A percentile compares a stretch with the other conserved stretches of the same genome.
Evolutionary conservation across 2,113 vertebrate species (phyloP).

Genomic region (Oncorhynchus gorbuscha): DNA sequence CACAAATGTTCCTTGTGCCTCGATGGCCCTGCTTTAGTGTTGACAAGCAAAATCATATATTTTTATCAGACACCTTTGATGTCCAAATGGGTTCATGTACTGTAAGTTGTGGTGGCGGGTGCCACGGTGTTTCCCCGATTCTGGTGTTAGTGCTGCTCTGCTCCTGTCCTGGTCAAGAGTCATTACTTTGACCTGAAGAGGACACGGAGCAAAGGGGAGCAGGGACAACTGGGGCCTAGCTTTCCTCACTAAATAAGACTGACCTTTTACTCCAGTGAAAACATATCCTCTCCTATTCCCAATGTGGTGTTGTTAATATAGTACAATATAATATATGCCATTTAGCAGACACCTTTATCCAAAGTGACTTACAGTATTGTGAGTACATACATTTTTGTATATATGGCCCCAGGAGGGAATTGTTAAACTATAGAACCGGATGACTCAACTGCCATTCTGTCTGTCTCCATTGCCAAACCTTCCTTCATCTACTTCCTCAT

Average conservation of each 20-base stretch:
- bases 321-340: too few species aligned
- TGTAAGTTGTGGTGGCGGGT: conserved; percentile 32
- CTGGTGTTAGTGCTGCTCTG: not conserved
- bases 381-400: too few species aligned
- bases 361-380: too few species aligned
- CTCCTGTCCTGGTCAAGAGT: not conserved
- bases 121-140: conserved; percentile 25
- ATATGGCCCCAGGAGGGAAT: too few species aligned
- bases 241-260: conserved; percentile 33
- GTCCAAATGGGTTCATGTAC: conserved; percentile 8
- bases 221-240: conserved; percentile 8
- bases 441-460: conserved; percentile 38
- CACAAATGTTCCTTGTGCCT: not conserved
- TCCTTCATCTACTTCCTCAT: conserved; percentile 49
- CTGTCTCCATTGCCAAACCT: conserved; percentile 35
- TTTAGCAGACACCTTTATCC: too few species aligned
- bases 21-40: not conserved
- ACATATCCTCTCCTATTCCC: not conserved
- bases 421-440: not conserved
- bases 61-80: conserved; percentile 12
- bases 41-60: conserved; percentile 1
- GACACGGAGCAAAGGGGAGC: conserved; percentile 13
- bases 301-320: not conserved
- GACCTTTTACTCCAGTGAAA: conserved; percentile 2
- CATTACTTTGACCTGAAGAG: not conserved